Percentiles rank a stretch among this genome's conserved stretches.
Evolutionary conservation across 2,888 invertebrate species (phyloP).

Genomic region (Melikaiella ostensackeni): DNA sequence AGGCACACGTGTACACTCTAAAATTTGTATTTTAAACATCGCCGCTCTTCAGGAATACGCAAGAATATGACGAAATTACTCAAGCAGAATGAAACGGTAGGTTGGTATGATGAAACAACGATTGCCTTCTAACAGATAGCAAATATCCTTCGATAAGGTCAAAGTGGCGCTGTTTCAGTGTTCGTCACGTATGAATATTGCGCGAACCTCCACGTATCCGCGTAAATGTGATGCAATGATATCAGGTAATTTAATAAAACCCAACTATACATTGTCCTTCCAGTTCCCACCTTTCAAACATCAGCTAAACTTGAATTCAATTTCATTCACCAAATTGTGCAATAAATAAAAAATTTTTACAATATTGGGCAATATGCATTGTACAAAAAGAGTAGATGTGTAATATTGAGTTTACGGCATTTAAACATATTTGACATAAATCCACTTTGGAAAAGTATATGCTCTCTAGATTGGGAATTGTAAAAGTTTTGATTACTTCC

Average conservation of each 20-base stretch:
- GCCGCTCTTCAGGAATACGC: not conserved
- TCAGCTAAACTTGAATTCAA: not conserved
- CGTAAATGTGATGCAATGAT: constrained; percentile 47
- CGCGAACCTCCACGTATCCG: constrained; percentile 39
- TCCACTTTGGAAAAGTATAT: not conserved
- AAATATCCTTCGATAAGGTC: constrained; percentile 75
- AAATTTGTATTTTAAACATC: not conserved
- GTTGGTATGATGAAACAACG: constrained; percentile 46
- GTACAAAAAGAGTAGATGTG: not conserved
- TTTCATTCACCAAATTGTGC: constrained; percentile 10
- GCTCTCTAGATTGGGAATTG: not conserved
- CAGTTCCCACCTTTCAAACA: constrained; percentile 5
- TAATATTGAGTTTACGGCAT: not conserved
- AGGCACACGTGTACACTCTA: not conserved
- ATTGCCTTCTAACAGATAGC: constrained; percentile 54
- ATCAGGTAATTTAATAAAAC: constrained; percentile 33
- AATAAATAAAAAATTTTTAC: not conserved
- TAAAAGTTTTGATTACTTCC: not conserved
- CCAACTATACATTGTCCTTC: constrained; percentile 21
- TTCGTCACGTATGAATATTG: constrained; percentile 34
- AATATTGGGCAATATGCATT: not conserved
- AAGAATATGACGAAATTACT: constrained; percentile 10
- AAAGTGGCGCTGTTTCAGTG: constrained; percentile 68
- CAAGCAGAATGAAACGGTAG: constrained; percentile 18
- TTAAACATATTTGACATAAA: not conserved